A percentile compares a stretch with the other conserved stretches of the same genome.
phyloP scores from a whole-genome alignment of 2,113 vertebrate species.

The Mastomys natalensis region DNA sequence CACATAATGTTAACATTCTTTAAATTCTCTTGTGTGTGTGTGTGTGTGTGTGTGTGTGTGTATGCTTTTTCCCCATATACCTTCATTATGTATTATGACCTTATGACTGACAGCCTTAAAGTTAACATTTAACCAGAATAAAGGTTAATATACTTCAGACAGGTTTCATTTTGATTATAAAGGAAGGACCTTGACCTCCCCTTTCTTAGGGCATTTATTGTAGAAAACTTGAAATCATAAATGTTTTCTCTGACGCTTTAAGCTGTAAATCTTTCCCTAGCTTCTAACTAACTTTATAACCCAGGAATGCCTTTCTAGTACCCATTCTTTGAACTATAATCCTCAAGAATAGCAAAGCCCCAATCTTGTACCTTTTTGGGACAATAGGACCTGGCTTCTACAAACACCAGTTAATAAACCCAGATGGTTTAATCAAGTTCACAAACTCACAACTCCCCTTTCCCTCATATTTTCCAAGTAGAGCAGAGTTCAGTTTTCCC shows the following conservation, averaged over 20 bases:
- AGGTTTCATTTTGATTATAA: not conserved
- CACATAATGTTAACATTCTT: not conserved
- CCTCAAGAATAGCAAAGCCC: not conserved
- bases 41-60: too few relatives aligned
- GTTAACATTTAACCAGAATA: not conserved
- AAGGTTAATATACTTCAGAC: not conserved
- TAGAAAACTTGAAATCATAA: not conserved
- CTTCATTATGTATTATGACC: not conserved
- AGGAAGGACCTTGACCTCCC: not conserved
- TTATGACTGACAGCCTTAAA: not conserved
- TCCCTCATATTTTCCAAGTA: not conserved
- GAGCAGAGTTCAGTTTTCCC: not conserved
- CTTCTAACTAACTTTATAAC: not conserved
- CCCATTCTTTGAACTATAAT: not conserved
- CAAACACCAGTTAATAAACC: not conserved
- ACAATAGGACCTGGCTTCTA: not conserved
- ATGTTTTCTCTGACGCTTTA: not conserved
- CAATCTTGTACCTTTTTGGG: not conserved
- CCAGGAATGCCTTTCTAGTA: not conserved
- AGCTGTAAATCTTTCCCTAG: not conserved
- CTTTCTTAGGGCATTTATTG: not conserved
- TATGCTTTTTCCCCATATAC: not conserved
- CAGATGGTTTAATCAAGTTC: not conserved
- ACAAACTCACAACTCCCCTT: not conserved
- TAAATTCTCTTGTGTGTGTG: not conserved